Evolutionary conservation across 2,888 invertebrate genomes (phyloP).

Genomic region (Ferdinandea cuprea): DNA sequence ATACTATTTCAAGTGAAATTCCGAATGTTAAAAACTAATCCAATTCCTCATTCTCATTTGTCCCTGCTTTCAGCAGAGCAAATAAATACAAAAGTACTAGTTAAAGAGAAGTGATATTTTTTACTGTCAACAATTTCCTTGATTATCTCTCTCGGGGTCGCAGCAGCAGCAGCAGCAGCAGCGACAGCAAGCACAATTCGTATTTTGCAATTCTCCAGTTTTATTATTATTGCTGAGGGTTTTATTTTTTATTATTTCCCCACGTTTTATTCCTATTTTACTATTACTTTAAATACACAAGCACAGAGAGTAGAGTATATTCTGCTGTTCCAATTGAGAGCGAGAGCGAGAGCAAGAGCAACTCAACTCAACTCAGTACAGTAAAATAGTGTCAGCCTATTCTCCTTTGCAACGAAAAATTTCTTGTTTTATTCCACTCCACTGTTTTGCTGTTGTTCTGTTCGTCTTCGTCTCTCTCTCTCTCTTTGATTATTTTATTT

Average conservation of each 20-base stretch:
- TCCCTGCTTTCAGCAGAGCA: neutral
- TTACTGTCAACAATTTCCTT: slow-evolving; percentile 35
- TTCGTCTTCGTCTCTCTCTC: neutral
- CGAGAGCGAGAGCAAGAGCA: no score
- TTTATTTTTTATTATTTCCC: slow-evolving; percentile 11
- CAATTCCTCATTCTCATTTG: neutral
- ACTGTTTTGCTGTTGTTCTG: no score
- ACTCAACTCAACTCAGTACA: no score
- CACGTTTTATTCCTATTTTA: neutral
- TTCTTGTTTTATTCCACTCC: no score
- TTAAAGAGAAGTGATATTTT: neutral
- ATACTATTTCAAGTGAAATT: no score
- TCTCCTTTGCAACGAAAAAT: no score
- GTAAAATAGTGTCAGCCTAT: no score
- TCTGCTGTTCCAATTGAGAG: no score
- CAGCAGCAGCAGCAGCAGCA: no score
- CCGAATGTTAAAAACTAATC: no score
- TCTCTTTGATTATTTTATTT: neutral
- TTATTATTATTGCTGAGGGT: slow-evolving; percentile 1
- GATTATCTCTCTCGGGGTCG: slow-evolving; percentile 34
- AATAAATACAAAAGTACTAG: neutral
- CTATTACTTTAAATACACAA: neutral
- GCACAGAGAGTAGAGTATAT: neutral
- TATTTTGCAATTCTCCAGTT: slow-evolving; percentile 26
- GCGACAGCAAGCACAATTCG: no score